phyloP scores from a whole-genome alignment of 2,888 invertebrate genomes.

The Phalera bucephala region DNA sequence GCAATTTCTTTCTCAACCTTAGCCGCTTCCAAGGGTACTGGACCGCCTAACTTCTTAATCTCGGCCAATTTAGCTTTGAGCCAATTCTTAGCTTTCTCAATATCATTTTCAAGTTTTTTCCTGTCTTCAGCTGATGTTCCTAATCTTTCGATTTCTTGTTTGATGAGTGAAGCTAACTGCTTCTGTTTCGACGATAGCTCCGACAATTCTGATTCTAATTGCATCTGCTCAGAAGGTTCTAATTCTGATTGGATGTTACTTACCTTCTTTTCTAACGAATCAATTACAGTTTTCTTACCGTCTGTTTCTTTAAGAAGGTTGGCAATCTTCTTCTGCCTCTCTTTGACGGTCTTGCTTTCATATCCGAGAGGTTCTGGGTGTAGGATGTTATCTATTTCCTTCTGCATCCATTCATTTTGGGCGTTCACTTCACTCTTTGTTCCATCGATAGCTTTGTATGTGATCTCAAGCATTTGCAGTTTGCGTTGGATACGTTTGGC shows the following conservation, averaged over 20 bases:
- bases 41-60: constrained; percentile 88
- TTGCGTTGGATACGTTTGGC: constrained; percentile 93
- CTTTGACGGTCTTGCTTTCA: constrained; percentile 90
- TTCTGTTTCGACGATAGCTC: constrained; percentile 89
- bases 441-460: constrained; percentile 91
- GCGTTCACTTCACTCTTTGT: constrained; percentile 91
- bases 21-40: constrained; percentile 89
- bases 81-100: constrained; percentile 92
- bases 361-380: constrained; percentile 88
- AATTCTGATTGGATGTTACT: constrained; percentile 92
- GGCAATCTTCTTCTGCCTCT: constrained; percentile 87
- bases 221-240: constrained; percentile 92
- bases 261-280: constrained; percentile 92
- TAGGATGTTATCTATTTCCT: constrained; percentile 86
- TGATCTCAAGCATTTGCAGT: constrained; percentile 91
- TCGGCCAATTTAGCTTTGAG: constrained; percentile 89
- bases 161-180: constrained; percentile 87
- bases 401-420: constrained; percentile 90
- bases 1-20: constrained; percentile 93
- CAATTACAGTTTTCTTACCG: constrained; percentile 91
- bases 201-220: constrained; percentile 88
- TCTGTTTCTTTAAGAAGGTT: constrained; percentile 92
- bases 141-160: constrained; percentile 88
- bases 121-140: constrained; percentile 88
- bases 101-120: constrained; percentile 89